Conservation (phyloP, 2,113 vertebrate species). For the Rhadina sibilatrix region DNA sequence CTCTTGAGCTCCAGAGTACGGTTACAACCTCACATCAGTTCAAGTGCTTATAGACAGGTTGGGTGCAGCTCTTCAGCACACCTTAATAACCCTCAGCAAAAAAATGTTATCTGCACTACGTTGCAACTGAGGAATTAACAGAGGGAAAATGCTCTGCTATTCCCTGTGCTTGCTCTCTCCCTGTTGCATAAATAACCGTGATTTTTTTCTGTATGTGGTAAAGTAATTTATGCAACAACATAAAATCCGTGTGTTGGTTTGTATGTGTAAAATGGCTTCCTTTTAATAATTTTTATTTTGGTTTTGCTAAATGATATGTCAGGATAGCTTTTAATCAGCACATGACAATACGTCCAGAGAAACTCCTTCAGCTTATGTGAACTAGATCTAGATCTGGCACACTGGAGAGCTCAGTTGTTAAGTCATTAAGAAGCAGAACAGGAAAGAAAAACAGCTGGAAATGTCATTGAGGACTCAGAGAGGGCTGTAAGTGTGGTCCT, state of each 20-base stretch:
- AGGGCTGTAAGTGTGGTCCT: background rate
- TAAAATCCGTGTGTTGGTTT: background rate
- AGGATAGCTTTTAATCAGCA: background rate
- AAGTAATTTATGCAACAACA: background rate
- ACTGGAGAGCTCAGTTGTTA: background rate
- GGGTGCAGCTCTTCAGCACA: background rate
- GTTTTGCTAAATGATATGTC: background rate
- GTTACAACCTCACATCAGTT: background rate
- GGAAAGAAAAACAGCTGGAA: background rate
- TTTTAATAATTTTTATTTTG: background rate
- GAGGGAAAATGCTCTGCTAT: background rate
- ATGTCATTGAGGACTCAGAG: background rate
- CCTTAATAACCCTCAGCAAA: background rate
- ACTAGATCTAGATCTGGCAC: conserved; percentile 25
- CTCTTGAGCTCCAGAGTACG: background rate
- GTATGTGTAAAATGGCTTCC: background rate
- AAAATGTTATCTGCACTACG: background rate
- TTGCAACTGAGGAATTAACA: conserved; percentile 9
- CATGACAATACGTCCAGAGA: background rate
- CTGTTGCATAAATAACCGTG: background rate
- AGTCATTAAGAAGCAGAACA: background rate
- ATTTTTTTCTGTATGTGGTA: background rate
- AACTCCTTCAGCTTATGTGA: background rate
- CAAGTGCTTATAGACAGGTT: background rate
- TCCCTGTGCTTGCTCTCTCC: background rate